phyloP scores from a whole-genome alignment of 2,797 vertebrate genomes.

The Sebastes diploproa region DNA sequence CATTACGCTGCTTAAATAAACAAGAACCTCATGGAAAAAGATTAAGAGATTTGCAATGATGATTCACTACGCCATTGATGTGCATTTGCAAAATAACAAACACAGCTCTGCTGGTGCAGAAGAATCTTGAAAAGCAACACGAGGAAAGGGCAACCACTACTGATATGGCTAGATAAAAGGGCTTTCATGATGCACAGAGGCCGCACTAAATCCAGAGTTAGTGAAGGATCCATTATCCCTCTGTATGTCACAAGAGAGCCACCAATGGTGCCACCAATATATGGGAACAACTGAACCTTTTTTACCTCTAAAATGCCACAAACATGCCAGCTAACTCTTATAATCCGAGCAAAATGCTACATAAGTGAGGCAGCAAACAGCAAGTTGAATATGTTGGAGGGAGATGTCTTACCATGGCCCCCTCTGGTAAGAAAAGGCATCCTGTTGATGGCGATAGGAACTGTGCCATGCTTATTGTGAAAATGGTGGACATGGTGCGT shows the following conservation, averaged over 20 bases:
- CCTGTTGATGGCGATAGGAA: conserved; percentile 96
- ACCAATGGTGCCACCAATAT: background rate
- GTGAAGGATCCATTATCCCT: conserved; percentile 41
- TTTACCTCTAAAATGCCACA: background rate
- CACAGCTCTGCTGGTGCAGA: conserved; percentile 2
- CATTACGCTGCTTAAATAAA: conserved; percentile 35
- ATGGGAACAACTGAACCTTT: background rate
- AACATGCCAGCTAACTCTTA: background rate
- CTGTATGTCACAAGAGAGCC: conserved; percentile 25
- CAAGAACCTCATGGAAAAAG: conserved; percentile 23
- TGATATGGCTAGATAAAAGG: conserved; percentile 49
- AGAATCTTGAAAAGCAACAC: conserved; percentile 35
- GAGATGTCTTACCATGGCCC: conserved; percentile 89
- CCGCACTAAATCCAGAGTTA: conserved; percentile 45
- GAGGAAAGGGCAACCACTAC: conserved; percentile 35
- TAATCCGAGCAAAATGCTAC: background rate
- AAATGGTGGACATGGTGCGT: conserved; percentile 97
- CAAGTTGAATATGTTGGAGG: conserved; percentile 10
- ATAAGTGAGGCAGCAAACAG: background rate
- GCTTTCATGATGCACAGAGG: conserved; percentile 58
- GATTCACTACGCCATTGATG: conserved; percentile 44
- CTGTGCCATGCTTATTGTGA: conserved; percentile 94
- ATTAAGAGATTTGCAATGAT: conserved; percentile 38
- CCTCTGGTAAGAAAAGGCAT: conserved; percentile 95
- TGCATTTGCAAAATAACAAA: conserved; percentile 33